Percentiles rank a stretch among this genome's conserved stretches.
Evolutionary conservation across 2,888 invertebrate genomes (phyloP).

Genomic region (Cyclophora punctaria): DNA sequence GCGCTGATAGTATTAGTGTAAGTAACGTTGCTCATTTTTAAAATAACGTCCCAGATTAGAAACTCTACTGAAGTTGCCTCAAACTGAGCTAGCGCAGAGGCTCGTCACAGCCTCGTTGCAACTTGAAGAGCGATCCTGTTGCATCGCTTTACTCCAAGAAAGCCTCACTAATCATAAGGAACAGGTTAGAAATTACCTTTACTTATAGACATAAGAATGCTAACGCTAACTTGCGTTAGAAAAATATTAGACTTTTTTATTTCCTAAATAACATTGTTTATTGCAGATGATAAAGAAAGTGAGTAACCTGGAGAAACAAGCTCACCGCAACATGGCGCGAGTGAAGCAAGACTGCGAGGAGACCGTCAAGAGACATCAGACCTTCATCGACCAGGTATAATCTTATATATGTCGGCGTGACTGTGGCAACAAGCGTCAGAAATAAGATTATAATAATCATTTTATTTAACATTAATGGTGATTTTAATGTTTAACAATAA

Average conservation of each 20-base stretch:
- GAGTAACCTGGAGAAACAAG: slow-evolving; percentile 61
- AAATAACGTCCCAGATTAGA: slow-evolving; percentile 57
- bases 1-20: no score
- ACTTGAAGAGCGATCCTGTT: slow-evolving; percentile 76
- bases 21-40: not conserved
- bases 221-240: not conserved
- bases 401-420: no score
- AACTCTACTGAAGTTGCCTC: slow-evolving; percentile 68
- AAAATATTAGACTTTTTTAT: no score
- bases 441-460: no score
- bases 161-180: slow-evolving; percentile 74
- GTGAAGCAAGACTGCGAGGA: slow-evolving; percentile 80
- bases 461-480: no score
- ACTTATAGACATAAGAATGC: not conserved
- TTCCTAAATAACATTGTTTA: no score
- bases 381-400: slow-evolving; percentile 85
- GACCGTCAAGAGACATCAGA: slow-evolving; percentile 85
- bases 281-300: slow-evolving; percentile 65
- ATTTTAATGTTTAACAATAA: no score
- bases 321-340: slow-evolving; percentile 49
- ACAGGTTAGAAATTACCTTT: slow-evolving; percentile 41
- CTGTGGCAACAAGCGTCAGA: no score
- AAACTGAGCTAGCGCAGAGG: slow-evolving; percentile 77
- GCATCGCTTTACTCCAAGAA: slow-evolving; percentile 75
- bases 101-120: slow-evolving; percentile 77